Evolutionary conservation across 1,140 invertebrate genomes (phyloP), one percentile per base, ranked within the genome.

Genomic region (Anadara kagoshimensis): DNA sequence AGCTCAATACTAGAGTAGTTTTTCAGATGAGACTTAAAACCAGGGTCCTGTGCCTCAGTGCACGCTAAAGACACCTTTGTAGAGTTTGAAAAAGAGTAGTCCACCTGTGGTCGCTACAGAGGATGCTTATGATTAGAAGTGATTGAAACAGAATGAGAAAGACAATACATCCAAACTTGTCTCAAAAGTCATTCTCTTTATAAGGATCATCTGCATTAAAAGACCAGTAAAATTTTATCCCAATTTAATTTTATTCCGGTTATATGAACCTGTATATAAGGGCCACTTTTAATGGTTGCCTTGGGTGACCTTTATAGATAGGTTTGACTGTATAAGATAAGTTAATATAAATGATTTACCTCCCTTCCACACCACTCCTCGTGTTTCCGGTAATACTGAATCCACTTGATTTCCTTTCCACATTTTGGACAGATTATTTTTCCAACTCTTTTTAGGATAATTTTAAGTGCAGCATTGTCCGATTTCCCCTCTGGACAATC

Each of bases 341-440:
- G 8, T 16, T 47, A 8, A 47, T 16, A 47, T 47, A 10, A 47
- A 47, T 10, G 22, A 18, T 14, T 59, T 68, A 81, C 80, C 78
- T 82, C 80, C 53, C 80, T 45, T 22, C 80, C 80, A 78, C 80
- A 82, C 77, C 78, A 82, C 36, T 77, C 41, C 7, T 70, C 47
- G 65, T 82, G 80, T 43, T 72, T 67, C 4, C 22, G 51, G 61
- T 78, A 82, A 53, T 79, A 79, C 20, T 73, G 72, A 43, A 68
- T 14, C 44, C 41, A 56, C 20, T 59, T 66, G 51, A 75, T 54
- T 41, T 67, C 58, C 36, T 79, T 82, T 0, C 54, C 64, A 78
- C 80, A 82, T 12, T 74, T 20, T 1, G 66, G 73, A 57, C 80
- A 82, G 11, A 20, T 20, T 18, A 82, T 51, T 29, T 64, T 62